phyloP scores from a whole-genome alignment of 2,888 invertebrate species.

The Gymnoscelis rufifasciata region DNA sequence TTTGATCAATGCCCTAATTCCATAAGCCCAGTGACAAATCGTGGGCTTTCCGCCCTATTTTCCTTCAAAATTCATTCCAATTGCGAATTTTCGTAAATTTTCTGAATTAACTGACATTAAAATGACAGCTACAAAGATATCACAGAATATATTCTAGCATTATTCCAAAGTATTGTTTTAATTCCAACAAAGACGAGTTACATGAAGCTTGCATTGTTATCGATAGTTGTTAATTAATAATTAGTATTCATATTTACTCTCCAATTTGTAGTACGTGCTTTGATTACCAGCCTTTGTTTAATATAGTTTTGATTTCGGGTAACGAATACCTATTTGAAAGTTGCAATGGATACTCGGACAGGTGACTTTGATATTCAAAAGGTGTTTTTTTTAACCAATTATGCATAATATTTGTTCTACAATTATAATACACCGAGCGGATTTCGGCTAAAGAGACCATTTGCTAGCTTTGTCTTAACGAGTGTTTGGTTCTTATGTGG shows the following conservation, averaged over 20 bases:
- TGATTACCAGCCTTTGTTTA: neutral
- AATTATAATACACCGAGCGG: no score
- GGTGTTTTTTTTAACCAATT: no score
- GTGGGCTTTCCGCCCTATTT: constrained; percentile 19
- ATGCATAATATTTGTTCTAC: no score
- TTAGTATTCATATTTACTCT: constrained; percentile 2
- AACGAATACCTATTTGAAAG: no score
- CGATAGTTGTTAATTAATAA: neutral
- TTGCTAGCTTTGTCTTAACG: no score
- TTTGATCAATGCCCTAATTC: constrained; percentile 32
- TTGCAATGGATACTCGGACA: no score
- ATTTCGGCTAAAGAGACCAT: no score
- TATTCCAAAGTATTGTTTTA: neutral
- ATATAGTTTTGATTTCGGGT: neutral
- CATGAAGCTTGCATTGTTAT: constrained; percentile 1
- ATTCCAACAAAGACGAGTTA: neutral
- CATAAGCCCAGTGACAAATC: constrained; percentile 30
- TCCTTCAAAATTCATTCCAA: constrained; percentile 11
- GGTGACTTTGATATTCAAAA: no score
- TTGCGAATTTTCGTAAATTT: constrained; percentile 27
- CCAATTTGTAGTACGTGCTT: neutral
- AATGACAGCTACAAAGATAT: constrained; percentile 14
- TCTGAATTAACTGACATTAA: constrained; percentile 21
- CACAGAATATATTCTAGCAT: neutral
- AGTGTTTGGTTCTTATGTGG: no score